Conservation (phyloP, 2,797 vertebrate genomes). For the Parotocinclus haroldoi region DNA sequence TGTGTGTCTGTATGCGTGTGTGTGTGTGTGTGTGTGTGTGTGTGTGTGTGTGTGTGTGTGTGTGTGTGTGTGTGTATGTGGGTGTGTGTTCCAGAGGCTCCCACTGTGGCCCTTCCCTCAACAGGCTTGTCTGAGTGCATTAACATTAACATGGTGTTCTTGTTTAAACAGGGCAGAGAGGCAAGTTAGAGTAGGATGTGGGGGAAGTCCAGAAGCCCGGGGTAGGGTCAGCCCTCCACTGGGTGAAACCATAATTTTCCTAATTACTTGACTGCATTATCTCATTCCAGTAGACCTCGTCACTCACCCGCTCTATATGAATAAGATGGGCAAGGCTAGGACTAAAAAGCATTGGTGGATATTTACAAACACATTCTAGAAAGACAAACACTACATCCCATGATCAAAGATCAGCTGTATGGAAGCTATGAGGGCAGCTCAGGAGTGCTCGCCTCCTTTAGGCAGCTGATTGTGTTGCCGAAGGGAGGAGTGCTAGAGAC, state of each 20-base stretch:
- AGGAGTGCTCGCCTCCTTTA: constrained; percentile 14
- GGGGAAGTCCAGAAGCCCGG: constrained; percentile 28
- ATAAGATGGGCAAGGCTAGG: constrained; percentile 1
- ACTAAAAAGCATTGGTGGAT: constrained; percentile 1
- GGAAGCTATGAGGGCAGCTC: constrained; percentile 10
- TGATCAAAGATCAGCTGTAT: constrained; percentile 10
- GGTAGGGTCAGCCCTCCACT: constrained; percentile 33
- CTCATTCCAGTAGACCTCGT: constrained; percentile 28
- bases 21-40: no score
- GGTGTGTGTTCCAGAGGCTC: constrained; percentile 3
- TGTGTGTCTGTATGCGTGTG: no score
- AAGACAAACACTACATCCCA: constrained; percentile 12
- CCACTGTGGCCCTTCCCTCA: constrained; percentile 36
- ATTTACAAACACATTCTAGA: constrained; percentile 1
- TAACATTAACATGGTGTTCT: constrained; percentile 58
- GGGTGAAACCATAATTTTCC: constrained; percentile 41
- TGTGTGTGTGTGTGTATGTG: neutral
- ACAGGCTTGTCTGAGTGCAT: constrained; percentile 58
- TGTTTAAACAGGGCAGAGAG: constrained; percentile 60
- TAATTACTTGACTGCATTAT: constrained; percentile 44
- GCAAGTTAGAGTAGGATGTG: constrained; percentile 50
- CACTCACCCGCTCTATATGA: neutral
- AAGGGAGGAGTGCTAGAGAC: neutral
- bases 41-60: no score
- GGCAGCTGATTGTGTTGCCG: neutral